These are phyloP conservation scores for Xenopus laevis DNA, from an alignment of 2,113 vertebrate genomes.

Conservation along the genomic window DNA sequence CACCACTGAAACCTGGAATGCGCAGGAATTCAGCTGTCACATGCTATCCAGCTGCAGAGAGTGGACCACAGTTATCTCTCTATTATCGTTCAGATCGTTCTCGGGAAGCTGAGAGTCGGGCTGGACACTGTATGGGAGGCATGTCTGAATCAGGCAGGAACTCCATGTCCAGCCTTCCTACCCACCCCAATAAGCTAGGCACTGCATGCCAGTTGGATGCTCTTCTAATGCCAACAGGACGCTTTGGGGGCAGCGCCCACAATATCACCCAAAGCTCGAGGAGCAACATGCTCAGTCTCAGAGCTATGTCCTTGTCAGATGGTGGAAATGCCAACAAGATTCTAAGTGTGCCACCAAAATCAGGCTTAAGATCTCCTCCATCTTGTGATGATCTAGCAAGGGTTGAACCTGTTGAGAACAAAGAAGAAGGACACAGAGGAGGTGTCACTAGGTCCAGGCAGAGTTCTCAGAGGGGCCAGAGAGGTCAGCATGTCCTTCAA, in stretches of 20 bases:
- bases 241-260: constrained; percentile 74
- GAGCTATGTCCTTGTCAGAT: constrained; percentile 71
- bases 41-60: constrained; percentile 66
- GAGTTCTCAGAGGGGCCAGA: constrained; percentile 75
- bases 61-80: constrained; percentile 56
- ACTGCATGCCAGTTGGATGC: constrained; percentile 70
- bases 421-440: constrained; percentile 74
- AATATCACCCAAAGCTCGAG: constrained; percentile 69
- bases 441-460: constrained; percentile 73
- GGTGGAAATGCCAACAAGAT: constrained; percentile 67
- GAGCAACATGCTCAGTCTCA: constrained; percentile 72
- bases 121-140: constrained; percentile 75
- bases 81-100: constrained; percentile 41
- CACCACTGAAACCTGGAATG: constrained; percentile 81
- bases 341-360: constrained; percentile 58
- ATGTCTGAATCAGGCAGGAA: constrained; percentile 89
- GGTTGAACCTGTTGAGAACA: constrained; percentile 79
- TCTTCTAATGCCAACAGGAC: constrained; percentile 73
- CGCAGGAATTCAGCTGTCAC: constrained; percentile 69
- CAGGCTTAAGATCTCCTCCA: constrained; percentile 59
- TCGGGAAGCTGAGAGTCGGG: constrained; percentile 74
- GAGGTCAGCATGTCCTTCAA: constrained; percentile 78
- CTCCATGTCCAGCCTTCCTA: constrained; percentile 95
- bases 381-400: constrained; percentile 64
- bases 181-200: constrained; percentile 87